Base-by-base conservation (phyloP, 2,113 vertebrate genomes). In the Pelmatolapia mariae region DNA sequence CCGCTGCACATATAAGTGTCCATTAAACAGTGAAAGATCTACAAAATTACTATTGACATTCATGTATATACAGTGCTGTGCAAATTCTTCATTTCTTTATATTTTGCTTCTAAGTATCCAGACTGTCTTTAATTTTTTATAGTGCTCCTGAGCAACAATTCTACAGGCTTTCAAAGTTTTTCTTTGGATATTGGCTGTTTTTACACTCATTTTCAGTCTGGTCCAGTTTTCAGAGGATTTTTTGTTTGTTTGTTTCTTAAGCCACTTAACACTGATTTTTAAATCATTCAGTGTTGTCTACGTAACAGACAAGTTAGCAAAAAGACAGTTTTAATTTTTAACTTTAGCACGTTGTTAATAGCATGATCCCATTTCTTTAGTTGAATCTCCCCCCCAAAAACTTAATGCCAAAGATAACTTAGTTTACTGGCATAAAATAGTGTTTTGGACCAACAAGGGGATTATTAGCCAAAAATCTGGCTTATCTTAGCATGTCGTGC, bases 21-120 rank as follows among this genome's bases (percentile, higher is more conserved):
- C 81, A 66, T 90, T 84, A 85, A 88, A 76, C 85, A 86, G 85
- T 91, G 90, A 90, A 86, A 81, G 82, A 73, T 85, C 81, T 90
- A 82, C 89, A 85, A 85, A 89, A 91, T 78, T 45, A 78, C 83
- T 86, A n/a, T 33, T 86, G 83, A 83, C 83, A 78, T 57, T 29
- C 24, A 47, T 47, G 15, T 47, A 78, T 76, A 81, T 61, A 84
- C 50, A 31, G 4, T 73, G 40, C 68, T 73, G 68, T 73, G 15
- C 15, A 76, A 18, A 29, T 29, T 26, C 24, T 40, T 47, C 13
- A 19, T 76, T 47, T 2, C 1, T 29, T 47, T 47, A 29, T 29
- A 73, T 10, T 47, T 73, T 73, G 9, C 40, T 47, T 47, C 68
- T 7, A 18, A 11, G 40, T 26, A 47, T 45, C 22, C 40, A 73